Evolutionary conservation across 2,888 invertebrate genomes (phyloP), one percentile per base, ranked within the genome.

Genomic region (Hypolimnas misippus): DNA sequence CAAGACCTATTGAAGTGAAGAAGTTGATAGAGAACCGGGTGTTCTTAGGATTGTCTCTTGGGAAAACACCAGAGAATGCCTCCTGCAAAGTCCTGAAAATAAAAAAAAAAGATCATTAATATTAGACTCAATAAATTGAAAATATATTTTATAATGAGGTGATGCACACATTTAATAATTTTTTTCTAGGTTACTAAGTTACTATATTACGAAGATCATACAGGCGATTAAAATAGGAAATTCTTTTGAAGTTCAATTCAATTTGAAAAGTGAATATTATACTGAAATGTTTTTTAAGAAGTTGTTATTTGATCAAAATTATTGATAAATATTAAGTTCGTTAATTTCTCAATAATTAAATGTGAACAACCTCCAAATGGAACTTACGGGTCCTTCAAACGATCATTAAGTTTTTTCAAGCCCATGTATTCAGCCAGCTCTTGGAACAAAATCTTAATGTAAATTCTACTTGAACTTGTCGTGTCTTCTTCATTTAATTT

Each of bases 1-100:
- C 99, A 58, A 99, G 93, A 73, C 99, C 98, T 78, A 98, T 98
- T 0, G 98, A 97, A 0, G 98, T 98, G 84, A 99, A 99, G 90
- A 98, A 99, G 81, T 99, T 99, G 54, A 99, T 99, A 0, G 99
- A 97, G 89, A 99, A 99, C 76, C 99, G 93, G 0, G 99, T 98
- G 82, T 99, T 98, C 79, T 97, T 95, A 0, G 99, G 99, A 91
- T 98, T 97, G 80, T 99, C 98, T 60, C 97, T 93, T 0, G 99
- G 99, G 84, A 99, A 98, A 3, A 99, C 87, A 0, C 99, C 99
- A 35, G 95, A 94, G 88, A 99, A 98, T 21, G 96, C 96, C 56
- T 94, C 94, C 78, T 96, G 95, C 56, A 99, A 83, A 0, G 97
- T 98, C 67, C 97, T 97, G 89, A 70, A 94, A 93, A 56, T 50